These are phyloP conservation scores for Drosophila ohnishii DNA, from an alignment of 1,140 invertebrate species.

Conservation along the genomic window DNA sequence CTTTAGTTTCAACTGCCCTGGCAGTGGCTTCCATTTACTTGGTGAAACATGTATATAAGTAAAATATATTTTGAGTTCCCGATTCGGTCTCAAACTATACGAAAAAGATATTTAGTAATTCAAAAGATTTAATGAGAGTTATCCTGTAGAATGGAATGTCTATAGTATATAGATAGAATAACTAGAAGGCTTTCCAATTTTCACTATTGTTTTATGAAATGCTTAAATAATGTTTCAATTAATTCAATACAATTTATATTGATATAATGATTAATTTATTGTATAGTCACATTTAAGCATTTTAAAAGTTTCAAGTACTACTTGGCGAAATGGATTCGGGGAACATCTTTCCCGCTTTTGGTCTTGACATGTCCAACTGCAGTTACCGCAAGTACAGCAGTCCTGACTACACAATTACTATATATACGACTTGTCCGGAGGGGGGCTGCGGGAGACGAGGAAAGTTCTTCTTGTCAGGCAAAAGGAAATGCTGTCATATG, in stretches of 20 bases:
- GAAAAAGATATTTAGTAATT: background rate
- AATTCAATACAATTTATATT: no score
- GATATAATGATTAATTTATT: no score
- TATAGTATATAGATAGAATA: no score
- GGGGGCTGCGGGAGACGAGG: background rate
- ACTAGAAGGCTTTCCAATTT: no score
- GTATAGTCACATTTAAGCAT: no score
- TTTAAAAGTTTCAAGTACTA: no score
- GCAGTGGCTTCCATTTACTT: constrained; percentile 32
- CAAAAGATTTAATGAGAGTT: background rate
- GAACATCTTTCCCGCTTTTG: constrained; percentile 22
- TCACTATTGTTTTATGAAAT: no score
- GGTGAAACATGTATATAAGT: constrained; percentile 11
- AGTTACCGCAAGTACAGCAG: constrained; percentile 39
- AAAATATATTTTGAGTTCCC: background rate
- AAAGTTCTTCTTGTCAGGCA: constrained; percentile 68
- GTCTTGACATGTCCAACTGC: constrained; percentile 56
- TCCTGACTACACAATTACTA: constrained; percentile 37
- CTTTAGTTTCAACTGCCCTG: constrained; percentile 57
- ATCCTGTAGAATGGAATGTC: background rate
- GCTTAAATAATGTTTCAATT: no score
- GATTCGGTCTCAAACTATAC: background rate
- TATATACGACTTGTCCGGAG: constrained; percentile 23
- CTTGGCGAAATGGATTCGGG: background rate
- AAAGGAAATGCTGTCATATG: constrained; percentile 73